These are phyloP conservation scores for Metellina segmentata DNA, from an alignment of 2,888 invertebrate species.

Conservation along the genomic window DNA sequence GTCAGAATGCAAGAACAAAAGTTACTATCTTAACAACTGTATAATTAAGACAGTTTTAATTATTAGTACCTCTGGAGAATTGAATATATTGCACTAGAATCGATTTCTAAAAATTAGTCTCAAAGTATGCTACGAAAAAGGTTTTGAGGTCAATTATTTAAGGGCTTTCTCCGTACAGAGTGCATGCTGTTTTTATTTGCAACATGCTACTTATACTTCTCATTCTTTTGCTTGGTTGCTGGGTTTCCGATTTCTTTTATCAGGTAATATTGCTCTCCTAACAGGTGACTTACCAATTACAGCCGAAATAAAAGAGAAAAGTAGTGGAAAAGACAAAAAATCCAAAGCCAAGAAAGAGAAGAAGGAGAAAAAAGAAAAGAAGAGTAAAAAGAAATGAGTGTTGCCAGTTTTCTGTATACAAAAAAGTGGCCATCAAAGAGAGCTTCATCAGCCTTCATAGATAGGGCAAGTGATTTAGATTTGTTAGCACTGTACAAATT, in stretches of 20 bases:
- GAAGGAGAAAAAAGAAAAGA: slow-evolving; percentile 49
- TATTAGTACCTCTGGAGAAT: no score
- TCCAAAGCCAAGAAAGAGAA: slow-evolving; percentile 45
- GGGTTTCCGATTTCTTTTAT: slow-evolving; percentile 59
- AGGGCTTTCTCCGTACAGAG: no score
- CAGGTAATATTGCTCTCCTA: slow-evolving; percentile 66
- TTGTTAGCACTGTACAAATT: background rate
- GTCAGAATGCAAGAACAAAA: no score
- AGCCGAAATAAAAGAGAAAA: slow-evolving; percentile 75
- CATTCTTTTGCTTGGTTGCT: slow-evolving; percentile 56
- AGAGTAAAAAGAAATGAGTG: slow-evolving; percentile 25
- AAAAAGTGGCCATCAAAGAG: background rate
- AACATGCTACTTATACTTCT: no score
- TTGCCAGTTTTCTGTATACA: background rate
- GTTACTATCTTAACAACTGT: no score
- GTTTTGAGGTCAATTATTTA: no score
- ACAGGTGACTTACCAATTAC: slow-evolving; percentile 76
- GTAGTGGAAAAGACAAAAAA: slow-evolving; percentile 46
- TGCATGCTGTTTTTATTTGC: no score
- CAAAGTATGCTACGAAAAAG: no score
- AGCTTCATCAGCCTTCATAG: background rate
- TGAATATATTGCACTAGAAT: no score
- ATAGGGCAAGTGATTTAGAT: background rate
- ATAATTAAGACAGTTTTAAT: no score
- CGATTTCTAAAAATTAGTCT: no score